Base-by-base conservation (phyloP, 1,140 invertebrate genomes). In the Drosophila pallidifrons region DNA sequence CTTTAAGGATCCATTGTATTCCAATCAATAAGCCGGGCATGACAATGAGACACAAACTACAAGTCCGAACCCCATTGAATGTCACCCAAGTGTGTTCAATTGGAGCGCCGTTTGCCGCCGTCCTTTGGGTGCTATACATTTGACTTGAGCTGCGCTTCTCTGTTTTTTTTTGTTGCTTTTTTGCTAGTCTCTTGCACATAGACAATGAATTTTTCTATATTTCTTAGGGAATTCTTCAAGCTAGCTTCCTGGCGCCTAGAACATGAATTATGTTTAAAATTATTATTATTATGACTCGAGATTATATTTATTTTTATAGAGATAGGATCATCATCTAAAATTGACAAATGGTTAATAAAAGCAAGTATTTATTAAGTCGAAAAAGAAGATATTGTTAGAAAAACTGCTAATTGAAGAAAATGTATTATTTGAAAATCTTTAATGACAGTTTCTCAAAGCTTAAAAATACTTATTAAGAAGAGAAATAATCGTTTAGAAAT, bases 1-100 rank as follows among this genome's bases (percentile, higher is more conserved):
- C 91, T 92, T 92, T 92, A 92, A 92, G 91, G 86, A 85, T 91
- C 91, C 91, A 92, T 92, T 92, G 91, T 92, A 91, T 91, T 91
- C 89, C 89, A 91, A 91, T 91, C 87, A 91, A 91, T 91, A 91
- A 81, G 89, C 81, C 49, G 74, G 81, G 81, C 85, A 89, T 89
- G 81, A 89, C 85, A 89, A 89, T 89, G 85, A 78, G 71, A 72
- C 81, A 77, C 63, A 78, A 71, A 75, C 77, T 58, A 67, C 61
- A 67, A 65, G 49, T 63, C 57, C 68, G 11, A 57, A 43, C 32
- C 35, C 58, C 86, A 75, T 77, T 74, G 75, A 72, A 90, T 81
- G 75, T 81, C 79, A 68, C 47, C 65, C 57, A 54, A 69, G 65
- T 59, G 51, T 58, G 41, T 71, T 58, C 60, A 69, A 78, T 28